A percentile compares a stretch with the other conserved stretches of the same genome.
phyloP scores from a whole-genome alignment of 2,797 vertebrate genomes.

The Chaetodon trifasciatus region DNA sequence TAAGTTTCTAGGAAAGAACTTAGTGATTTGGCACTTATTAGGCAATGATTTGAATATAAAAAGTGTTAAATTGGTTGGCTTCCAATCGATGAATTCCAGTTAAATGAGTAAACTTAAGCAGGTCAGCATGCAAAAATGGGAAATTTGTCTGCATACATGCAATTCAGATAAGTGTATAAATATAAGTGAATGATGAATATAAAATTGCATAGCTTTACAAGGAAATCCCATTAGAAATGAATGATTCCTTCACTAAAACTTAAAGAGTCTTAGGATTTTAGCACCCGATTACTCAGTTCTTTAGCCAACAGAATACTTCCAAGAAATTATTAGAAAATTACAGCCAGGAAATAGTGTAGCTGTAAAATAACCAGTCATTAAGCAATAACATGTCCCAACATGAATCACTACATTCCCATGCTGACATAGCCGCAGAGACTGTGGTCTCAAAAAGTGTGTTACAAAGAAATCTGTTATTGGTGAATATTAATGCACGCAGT shows the following conservation, averaged over 20 bases:
- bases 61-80: too few relatives aligned
- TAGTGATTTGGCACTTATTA: neutral
- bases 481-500: neutral
- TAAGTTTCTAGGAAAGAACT: neutral
- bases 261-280: neutral
- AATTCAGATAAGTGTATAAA: neutral
- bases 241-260: neutral
- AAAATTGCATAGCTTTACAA: neutral
- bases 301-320: neutral
- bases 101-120: too few relatives aligned
- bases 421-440: neutral
- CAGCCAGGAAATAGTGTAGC: neutral
- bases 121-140: neutral
- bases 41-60: neutral
- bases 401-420: too few relatives aligned
- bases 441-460: neutral
- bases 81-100: too few relatives aligned
- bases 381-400: neutral
- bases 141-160: neutral
- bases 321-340: neutral
- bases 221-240: neutral
- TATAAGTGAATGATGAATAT: neutral
- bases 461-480: neutral
- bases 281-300: neutral
- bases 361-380: neutral